phyloP scores from a whole-genome alignment of 2,797 vertebrate genomes.

The Parauchenoglanis ngamensis region DNA sequence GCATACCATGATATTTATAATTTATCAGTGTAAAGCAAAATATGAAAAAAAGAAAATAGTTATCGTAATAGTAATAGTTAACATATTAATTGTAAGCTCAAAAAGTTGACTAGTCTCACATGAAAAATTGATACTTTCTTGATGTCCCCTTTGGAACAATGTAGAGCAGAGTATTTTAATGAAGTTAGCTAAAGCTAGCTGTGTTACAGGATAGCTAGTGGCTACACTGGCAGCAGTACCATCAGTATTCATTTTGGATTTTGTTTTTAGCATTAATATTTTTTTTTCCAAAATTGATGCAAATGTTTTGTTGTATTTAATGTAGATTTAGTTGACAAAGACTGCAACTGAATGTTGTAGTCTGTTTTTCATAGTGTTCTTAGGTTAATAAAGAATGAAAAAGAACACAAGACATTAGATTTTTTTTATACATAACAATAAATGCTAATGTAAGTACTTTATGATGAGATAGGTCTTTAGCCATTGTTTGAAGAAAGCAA shows the following conservation, averaged over 20 bases:
- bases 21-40: background rate
- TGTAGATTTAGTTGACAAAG: background rate
- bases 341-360: background rate
- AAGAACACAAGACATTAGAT: too few relatives aligned
- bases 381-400: too few relatives aligned
- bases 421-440: too few relatives aligned
- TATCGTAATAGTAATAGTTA: too few relatives aligned
- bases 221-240: background rate
- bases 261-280: background rate
- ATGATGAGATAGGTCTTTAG: too few relatives aligned
- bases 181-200: background rate
- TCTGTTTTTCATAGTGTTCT: background rate
- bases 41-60: background rate
- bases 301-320: background rate
- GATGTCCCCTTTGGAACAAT: background rate
- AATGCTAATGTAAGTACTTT: too few relatives aligned
- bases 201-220: background rate
- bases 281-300: background rate
- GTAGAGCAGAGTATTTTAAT: background rate
- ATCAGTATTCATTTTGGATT: background rate
- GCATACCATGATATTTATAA: background rate
- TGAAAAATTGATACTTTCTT: background rate
- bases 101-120: background rate
- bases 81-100: background rate
- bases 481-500: too few relatives aligned